phyloP scores from a whole-genome alignment of 2,888 invertebrate species.

The Trissoscelio sp. region DNA sequence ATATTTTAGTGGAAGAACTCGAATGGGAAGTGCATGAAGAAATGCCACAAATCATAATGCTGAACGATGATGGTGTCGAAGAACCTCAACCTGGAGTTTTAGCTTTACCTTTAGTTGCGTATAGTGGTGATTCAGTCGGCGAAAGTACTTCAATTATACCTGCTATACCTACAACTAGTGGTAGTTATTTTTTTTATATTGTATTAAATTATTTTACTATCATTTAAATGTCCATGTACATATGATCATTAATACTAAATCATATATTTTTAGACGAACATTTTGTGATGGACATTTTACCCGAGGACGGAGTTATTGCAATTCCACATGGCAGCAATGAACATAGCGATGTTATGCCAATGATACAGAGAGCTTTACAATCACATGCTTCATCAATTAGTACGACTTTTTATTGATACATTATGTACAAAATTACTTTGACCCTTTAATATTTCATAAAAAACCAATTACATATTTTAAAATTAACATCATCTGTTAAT shows the following conservation, averaged over 20 bases:
- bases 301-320: slow-evolving; percentile 79
- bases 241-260: not conserved
- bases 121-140: slow-evolving; percentile 72
- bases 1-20: slow-evolving; percentile 87
- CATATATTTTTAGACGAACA: slow-evolving; percentile 75
- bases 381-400: slow-evolving; percentile 76
- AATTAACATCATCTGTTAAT: no score
- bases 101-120: slow-evolving; percentile 74
- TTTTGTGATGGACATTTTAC: slow-evolving; percentile 78
- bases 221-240: not conserved
- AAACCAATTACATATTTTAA: no score
- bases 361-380: slow-evolving; percentile 78
- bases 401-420: slow-evolving; percentile 71
- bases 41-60: slow-evolving; percentile 83
- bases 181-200: slow-evolving; percentile 66
- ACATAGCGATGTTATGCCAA: slow-evolving; percentile 72
- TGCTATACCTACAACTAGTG: slow-evolving; percentile 76
- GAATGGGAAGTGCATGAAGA: slow-evolving; percentile 90
- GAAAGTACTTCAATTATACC: slow-evolving; percentile 74
- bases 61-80: slow-evolving; percentile 79
- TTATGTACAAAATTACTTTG: not conserved
- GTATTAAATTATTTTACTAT: not conserved
- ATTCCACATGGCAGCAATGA: slow-evolving; percentile 76
- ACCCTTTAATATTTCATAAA: not conserved
- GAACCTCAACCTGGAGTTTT: slow-evolving; percentile 75